These are phyloP conservation scores for Tyrophagus putrescentiae DNA, from an alignment of 1,140 invertebrate genomes.

Conservation along the genomic window DNA sequence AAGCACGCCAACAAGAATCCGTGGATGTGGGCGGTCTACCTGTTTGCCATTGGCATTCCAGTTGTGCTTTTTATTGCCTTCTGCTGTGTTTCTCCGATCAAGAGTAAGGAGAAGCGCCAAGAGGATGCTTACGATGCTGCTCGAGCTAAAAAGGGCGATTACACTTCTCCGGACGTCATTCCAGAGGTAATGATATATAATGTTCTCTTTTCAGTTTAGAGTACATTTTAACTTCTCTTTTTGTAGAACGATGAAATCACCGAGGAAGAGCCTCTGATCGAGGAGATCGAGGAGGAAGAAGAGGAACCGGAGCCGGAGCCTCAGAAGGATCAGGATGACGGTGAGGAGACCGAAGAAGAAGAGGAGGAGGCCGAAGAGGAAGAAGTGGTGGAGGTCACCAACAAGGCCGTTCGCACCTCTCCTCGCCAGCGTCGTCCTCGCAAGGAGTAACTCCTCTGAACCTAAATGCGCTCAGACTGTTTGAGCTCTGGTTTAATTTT, in stretches of 20 bases:
- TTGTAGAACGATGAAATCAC: background rate
- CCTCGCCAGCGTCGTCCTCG: constrained; percentile 22
- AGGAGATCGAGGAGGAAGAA: constrained; percentile 20
- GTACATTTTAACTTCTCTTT: constrained; percentile 1
- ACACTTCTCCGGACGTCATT: background rate
- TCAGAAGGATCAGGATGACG: constrained; percentile 4
- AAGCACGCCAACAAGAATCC: constrained; percentile 72
- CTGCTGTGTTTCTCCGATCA: constrained; percentile 51
- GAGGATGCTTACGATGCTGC: constrained; percentile 7
- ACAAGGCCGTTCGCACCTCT: constrained; percentile 17
- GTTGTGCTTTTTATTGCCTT: constrained; percentile 58
- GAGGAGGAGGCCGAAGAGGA: constrained; percentile 15
- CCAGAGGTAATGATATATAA: too few relatives aligned
- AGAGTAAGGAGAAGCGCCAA: constrained; percentile 12
- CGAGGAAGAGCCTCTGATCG: background rate
- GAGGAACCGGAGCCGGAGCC: constrained; percentile 7
- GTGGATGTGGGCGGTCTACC: constrained; percentile 74
- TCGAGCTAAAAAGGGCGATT: constrained; percentile 11
- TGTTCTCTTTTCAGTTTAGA: too few relatives aligned
- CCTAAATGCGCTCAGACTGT: too few relatives aligned
- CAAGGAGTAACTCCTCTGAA: too few relatives aligned
- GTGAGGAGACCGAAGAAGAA: constrained; percentile 11
- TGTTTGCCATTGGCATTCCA: constrained; percentile 60
- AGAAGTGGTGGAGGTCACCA: constrained; percentile 14
- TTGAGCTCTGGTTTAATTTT: too few relatives aligned